These are phyloP conservation scores for Anagyrus pseudococci DNA, from an alignment of 2,888 invertebrate genomes.

Conservation along the genomic window DNA sequence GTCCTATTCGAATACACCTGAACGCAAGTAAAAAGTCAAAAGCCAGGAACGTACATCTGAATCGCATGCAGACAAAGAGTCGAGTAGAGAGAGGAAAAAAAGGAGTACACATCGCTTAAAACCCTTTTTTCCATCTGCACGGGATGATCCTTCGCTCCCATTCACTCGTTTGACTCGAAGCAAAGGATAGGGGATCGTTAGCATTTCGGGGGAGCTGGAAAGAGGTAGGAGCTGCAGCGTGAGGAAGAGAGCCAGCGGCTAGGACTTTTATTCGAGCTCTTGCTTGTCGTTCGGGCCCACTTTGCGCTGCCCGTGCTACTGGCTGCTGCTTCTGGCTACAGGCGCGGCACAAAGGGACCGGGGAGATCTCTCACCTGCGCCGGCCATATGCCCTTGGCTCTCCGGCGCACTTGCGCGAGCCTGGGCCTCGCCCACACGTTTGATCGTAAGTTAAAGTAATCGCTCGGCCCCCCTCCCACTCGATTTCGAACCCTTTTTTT, in stretches of 20 bases:
- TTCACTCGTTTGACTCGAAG: slow-evolving; percentile 18
- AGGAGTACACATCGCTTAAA: too few species aligned
- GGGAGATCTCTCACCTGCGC: slow-evolving; percentile 39
- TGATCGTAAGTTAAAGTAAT: slow-evolving; percentile 33
- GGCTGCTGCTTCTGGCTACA: too few species aligned
- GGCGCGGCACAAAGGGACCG: not conserved
- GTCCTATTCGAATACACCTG: too few species aligned
- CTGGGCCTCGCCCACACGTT: slow-evolving; percentile 20
- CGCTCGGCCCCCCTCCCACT: slow-evolving; percentile 12
- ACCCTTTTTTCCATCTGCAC: slow-evolving; percentile 19
- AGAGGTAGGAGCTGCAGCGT: too few species aligned
- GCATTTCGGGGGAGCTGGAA: slow-evolving; percentile 42
- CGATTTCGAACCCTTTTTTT: not conserved
- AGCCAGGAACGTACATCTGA: not conserved
- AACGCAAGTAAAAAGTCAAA: too few species aligned
- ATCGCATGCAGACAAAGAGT: too few species aligned
- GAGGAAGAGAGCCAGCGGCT: too few species aligned
- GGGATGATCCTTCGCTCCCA: slow-evolving; percentile 13
- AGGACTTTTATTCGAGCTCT: not conserved
- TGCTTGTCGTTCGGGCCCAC: too few species aligned
- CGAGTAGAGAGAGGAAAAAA: slow-evolving; percentile 4
- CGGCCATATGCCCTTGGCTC: slow-evolving; percentile 32
- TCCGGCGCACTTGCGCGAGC: not conserved
- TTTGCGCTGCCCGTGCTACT: too few species aligned
- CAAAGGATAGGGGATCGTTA: slow-evolving; percentile 45